Evolutionary conservation across 2,888 invertebrate genomes (phyloP), one percentile per base, ranked within the genome.

Genomic region (Gymnosoma rotundatum): DNA sequence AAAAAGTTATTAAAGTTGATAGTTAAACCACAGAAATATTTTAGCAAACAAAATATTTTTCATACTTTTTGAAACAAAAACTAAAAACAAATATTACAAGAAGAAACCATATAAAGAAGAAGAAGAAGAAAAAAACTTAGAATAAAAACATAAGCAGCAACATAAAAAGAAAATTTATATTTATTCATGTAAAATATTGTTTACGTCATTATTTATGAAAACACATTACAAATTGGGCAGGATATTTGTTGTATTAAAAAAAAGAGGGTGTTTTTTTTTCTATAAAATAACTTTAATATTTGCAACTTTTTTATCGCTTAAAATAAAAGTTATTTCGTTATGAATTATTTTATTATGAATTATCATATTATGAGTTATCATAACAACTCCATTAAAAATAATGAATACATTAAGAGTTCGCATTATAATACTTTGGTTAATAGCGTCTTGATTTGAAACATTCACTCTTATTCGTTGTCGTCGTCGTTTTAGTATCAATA

Each of bases 201-300:
- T 82, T 64, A 72, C 70, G 75, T 72, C 76, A 82, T 82, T 60
- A 66, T 56, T 21, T 25, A 25, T 66, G 58, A 66, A 50, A 52
- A 25, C 79, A 64, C 60, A 60, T 60, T 52, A 66, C 12, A 61
- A 56, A 63, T 52, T 54, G 32, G 0, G 18, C 20, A 16, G 7
- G 5, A 38, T 48, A 8, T 32, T 32, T 32, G 32, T 32, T 32
- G 32, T 32, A 32, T 6, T 32, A 2, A 32, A 32, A 32, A 32
- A 32, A 7, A 32, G 6, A 6, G 32, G 45, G 54, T 54, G 14
- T 21, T n/a, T 52, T 20, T 18, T 2, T 8, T 16, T 5, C 3
- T 5, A 52, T 20, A 20, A 16, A n/a, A 48, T 12, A 52, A 52
- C 50, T 42, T 42, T 12, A 42, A 42, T 42, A 42, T 42, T 12